Percentiles rank a stretch among this genome's conserved stretches.
phyloP scores from a whole-genome alignment of 2,888 invertebrate genomes.

The Oxystoma pomonae region DNA sequence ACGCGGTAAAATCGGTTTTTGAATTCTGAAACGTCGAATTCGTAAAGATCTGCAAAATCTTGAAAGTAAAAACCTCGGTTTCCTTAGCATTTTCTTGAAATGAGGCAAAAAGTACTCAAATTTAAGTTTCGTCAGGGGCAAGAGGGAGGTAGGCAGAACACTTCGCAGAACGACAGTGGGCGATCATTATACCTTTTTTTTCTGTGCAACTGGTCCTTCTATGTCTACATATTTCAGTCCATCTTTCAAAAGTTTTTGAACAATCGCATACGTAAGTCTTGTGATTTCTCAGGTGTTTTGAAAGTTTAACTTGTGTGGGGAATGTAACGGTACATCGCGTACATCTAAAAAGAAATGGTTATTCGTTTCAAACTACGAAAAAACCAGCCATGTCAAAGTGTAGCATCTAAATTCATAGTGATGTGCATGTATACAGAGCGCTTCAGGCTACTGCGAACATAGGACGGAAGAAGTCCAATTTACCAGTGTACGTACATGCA shows the following conservation, averaged over 20 bases:
- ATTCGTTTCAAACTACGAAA: background rate
- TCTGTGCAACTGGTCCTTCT: slow-evolving; percentile 28
- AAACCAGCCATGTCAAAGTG: no score
- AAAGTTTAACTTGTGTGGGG: slow-evolving; percentile 26
- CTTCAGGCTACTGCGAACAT: background rate
- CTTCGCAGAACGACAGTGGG: slow-evolving; percentile 5
- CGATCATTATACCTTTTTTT: slow-evolving; percentile 25
- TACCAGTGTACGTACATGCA: background rate
- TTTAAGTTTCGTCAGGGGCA: no score
- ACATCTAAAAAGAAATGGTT: slow-evolving; percentile 30
- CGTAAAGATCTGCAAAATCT: no score
- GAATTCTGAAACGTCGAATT: no score
- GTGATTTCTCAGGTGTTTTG: slow-evolving; percentile 36
- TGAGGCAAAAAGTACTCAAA: no score
- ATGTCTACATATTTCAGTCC: slow-evolving; percentile 34
- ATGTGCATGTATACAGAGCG: no score
- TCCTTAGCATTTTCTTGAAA: no score
- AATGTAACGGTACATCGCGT: slow-evolving; percentile 32
- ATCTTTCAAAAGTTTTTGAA: slow-evolving; percentile 34
- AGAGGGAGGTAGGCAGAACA: no score
- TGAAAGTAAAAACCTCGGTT: no score
- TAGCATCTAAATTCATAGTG: no score
- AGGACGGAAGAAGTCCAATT: background rate
- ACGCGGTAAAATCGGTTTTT: no score
- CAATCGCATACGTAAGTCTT: slow-evolving; percentile 38